These are phyloP conservation scores for Bombus superbus DNA, from an alignment of 1,140 invertebrate species.

Conservation along the genomic window DNA sequence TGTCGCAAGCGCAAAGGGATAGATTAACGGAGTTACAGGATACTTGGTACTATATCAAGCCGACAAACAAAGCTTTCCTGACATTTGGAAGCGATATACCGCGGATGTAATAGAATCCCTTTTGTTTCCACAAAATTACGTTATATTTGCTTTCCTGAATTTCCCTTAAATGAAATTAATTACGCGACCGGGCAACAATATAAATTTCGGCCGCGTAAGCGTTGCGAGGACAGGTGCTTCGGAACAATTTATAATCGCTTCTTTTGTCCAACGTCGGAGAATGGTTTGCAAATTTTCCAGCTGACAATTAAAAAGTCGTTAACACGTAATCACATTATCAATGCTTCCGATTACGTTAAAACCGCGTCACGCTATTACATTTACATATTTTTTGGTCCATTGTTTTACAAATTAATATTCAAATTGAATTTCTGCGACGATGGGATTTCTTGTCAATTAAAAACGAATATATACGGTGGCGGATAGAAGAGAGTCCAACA, in stretches of 20 bases:
- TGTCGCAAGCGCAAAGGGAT: background rate
- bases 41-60: conserved; percentile 40
- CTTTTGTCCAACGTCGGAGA: background rate
- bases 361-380: background rate
- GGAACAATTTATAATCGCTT: conserved; percentile 15
- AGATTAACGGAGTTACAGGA: conserved; percentile 45
- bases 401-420: background rate
- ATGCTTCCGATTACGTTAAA: background rate
- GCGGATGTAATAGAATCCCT: conserved; percentile 23
- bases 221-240: background rate
- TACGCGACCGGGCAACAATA: conserved; percentile 6
- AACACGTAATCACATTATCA: background rate
- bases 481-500: no score
- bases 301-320: background rate
- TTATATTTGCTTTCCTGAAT: conserved; percentile 14
- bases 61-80: conserved; percentile 39
- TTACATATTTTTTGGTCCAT: background rate
- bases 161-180: conserved; percentile 47
- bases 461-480: no score
- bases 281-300: background rate
- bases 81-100: conserved; percentile 43
- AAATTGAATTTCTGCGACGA: background rate
- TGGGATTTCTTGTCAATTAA: background rate
- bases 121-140: conserved; percentile 35
- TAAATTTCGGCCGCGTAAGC: background rate